phyloP scores from a whole-genome alignment of 1,140 invertebrate genomes.

The Oscheius sp. region DNA sequence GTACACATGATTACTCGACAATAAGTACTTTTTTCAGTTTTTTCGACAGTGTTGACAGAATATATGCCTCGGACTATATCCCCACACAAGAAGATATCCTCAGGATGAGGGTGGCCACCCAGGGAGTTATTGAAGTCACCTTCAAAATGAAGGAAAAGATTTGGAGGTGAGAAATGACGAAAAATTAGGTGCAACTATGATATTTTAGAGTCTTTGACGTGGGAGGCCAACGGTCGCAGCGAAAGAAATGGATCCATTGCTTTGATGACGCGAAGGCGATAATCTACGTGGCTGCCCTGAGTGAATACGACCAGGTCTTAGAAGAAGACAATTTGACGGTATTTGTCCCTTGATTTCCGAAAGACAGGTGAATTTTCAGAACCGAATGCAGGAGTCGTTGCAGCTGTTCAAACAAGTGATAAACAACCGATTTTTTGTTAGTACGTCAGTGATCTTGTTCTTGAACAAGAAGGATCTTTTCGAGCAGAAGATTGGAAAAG shows the following conservation, averaged over 20 bases:
- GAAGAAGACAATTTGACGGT: constrained; percentile 60
- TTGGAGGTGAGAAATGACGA: constrained; percentile 11
- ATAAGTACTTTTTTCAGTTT: constrained; percentile 24
- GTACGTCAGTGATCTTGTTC: constrained; percentile 62
- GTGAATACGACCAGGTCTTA: constrained; percentile 63
- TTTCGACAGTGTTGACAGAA: constrained; percentile 32
- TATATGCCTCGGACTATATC: constrained; percentile 23
- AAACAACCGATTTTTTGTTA: constrained; percentile 63
- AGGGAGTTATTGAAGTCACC: constrained; percentile 37
- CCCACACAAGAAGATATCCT: constrained; percentile 42
- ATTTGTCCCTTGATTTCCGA: not conserved
- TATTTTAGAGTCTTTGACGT: constrained; percentile 61
- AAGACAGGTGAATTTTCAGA: constrained; percentile 54
- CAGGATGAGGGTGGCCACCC: constrained; percentile 32
- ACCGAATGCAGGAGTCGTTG: constrained; percentile 62
- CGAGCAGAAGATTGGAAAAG: constrained; percentile 63
- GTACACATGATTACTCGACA: not conserved
- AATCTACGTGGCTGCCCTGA: constrained; percentile 54
- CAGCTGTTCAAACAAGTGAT: constrained; percentile 63
- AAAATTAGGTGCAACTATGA: not conserved
- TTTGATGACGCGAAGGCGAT: constrained; percentile 61
- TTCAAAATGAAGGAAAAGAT: constrained; percentile 34
- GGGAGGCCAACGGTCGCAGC: constrained; percentile 66
- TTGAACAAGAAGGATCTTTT: constrained; percentile 64
- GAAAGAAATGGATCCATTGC: constrained; percentile 67